These are phyloP conservation scores for Lasiommata megera DNA, from an alignment of 2,888 invertebrate genomes.

Conservation along the genomic window DNA sequence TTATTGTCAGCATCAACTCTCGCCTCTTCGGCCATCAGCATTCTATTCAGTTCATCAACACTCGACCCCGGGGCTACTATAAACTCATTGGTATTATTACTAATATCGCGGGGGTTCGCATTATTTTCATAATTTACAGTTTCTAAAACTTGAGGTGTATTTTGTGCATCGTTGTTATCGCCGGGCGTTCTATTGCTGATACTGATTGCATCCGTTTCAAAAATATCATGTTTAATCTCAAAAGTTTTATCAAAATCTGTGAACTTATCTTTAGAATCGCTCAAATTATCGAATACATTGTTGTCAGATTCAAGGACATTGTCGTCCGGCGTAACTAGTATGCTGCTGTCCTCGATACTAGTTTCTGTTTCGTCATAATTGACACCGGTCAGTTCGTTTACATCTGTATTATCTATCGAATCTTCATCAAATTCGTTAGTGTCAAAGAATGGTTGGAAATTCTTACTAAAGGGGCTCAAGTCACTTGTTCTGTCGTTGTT, in stretches of 20 bases:
- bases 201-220: constrained; percentile 19
- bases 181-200: constrained; percentile 20
- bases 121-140: constrained; percentile 19
- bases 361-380: constrained; percentile 46
- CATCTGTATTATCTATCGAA: constrained; percentile 24
- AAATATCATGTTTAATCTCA: constrained; percentile 8
- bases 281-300: background rate
- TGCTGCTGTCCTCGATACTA: constrained; percentile 46
- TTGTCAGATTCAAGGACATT: constrained; percentile 14
- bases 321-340: constrained; percentile 45
- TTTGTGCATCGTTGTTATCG: constrained; percentile 25
- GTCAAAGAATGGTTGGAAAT: constrained; percentile 32
- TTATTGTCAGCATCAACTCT: constrained; percentile 41
- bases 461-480: constrained; percentile 17
- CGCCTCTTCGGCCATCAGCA: constrained; percentile 34
- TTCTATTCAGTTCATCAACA: constrained; percentile 31
- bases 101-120: constrained; percentile 15
- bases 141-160: constrained; percentile 11
- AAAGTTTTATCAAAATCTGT: constrained; percentile 8
- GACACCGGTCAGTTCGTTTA: constrained; percentile 25
- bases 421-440: constrained; percentile 29
- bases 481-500: constrained; percentile 31
- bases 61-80: constrained; percentile 36
- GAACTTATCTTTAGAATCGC: background rate
- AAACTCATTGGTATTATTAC: constrained; percentile 28